Conservation (phyloP, 2,113 vertebrate genomes). For the Hucho hucho region DNA sequence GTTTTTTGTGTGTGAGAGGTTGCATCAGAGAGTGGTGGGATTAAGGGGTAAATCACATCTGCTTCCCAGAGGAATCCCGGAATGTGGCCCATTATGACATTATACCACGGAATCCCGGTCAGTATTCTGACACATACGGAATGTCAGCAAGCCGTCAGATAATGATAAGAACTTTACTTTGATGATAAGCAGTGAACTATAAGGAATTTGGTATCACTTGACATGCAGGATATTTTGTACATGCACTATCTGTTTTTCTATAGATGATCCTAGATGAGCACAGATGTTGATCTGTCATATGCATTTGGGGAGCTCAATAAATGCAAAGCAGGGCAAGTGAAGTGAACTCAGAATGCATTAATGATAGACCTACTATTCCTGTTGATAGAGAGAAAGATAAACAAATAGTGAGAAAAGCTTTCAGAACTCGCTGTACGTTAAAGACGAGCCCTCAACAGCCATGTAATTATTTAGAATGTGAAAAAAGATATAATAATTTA, state of each 20-base stretch:
- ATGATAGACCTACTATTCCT: background rate
- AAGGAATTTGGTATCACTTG: too few species aligned
- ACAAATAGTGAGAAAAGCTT: background rate
- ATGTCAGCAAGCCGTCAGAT: too few species aligned
- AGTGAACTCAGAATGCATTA: background rate
- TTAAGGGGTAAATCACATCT: slow-evolving; percentile 61
- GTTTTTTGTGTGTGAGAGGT: background rate
- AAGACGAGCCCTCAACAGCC: background rate
- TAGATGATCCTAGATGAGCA: background rate
- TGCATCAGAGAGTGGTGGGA: slow-evolving; percentile 41
- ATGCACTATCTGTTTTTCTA: too few species aligned
- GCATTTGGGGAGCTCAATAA: background rate
- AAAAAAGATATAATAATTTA: too few species aligned
- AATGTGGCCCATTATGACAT: slow-evolving; percentile 47
- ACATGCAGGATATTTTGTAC: too few species aligned
- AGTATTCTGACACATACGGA: slow-evolving; percentile 4
- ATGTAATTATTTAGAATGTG: background rate
- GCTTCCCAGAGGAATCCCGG: slow-evolving; percentile 54
- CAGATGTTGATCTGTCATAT: background rate
- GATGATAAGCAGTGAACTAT: too few species aligned
- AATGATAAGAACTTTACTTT: background rate
- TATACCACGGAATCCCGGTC: slow-evolving; percentile 21
- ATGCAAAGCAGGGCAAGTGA: background rate
- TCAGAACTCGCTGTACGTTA: background rate
- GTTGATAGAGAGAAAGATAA: background rate